These are phyloP conservation scores for Mesocricetus auratus DNA, from an alignment of 2,113 vertebrate genomes.

Conservation along the genomic window DNA sequence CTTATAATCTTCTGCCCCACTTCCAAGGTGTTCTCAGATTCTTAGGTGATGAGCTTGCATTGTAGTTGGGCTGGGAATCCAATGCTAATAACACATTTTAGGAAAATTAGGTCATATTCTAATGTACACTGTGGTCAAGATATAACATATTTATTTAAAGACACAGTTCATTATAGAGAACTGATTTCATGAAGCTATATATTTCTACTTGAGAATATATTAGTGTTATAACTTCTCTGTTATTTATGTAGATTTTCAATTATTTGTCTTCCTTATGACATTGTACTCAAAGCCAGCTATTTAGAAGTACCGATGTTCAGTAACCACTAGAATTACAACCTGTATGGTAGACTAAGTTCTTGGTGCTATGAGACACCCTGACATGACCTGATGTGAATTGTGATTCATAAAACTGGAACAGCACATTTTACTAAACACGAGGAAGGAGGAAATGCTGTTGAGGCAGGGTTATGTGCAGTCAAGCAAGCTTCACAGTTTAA, in stretches of 20 bases:
- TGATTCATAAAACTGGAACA: slow-evolving; percentile 15
- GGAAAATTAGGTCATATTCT: neutral
- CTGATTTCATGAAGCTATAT: neutral
- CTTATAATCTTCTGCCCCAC: neutral
- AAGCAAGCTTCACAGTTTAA: slow-evolving; percentile 46
- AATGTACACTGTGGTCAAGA: neutral
- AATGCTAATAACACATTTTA: neutral
- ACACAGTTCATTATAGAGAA: neutral
- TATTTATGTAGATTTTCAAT: neutral
- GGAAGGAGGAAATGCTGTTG: neutral
- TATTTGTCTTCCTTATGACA: neutral
- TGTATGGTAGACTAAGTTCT: neutral
- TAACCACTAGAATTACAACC: neutral
- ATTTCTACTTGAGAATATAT: neutral
- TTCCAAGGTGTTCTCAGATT: neutral
- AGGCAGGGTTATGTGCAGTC: neutral
- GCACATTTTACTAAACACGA: neutral
- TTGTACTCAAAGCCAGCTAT: neutral
- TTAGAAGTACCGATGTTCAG: neutral
- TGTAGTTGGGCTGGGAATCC: too few relatives aligned
- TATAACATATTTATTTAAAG: neutral
- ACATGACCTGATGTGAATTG: slow-evolving; percentile 2
- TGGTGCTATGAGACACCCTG: neutral
- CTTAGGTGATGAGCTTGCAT: neutral
- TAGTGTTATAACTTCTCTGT: neutral